Base-by-base conservation (phyloP, 2,113 vertebrate species). In the Phrynosoma platyrhinos region DNA sequence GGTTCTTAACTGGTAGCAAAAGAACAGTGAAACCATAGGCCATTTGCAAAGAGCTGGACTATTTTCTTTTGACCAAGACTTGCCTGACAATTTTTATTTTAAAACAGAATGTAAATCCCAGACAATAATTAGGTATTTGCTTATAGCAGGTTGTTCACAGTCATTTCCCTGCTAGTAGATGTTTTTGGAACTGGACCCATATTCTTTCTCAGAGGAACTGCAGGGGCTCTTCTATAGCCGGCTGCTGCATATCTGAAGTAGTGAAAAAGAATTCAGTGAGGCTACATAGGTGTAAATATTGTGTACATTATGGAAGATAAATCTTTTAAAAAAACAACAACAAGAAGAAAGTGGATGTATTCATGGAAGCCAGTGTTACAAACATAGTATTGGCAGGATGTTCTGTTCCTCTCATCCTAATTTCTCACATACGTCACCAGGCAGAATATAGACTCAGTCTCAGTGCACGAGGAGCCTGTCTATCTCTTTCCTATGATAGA, bases 381-480 rank as follows among this genome's bases (percentile, higher is more conserved):
- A 91, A 68, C 62, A 71, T 85, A 4, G 0, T 78, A 82, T 83
- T 0, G 0, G 87, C 90, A 86, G 92, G 87, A 86, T 92, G 94
- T 95, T 90, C 88, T 86, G 86, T 91, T 89, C 91, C 86, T 74
- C 93, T 87, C 82, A 83, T 75, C 69, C 87, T 92, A 92, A 86
- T 95, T 95, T 93, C 89, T 93, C 87, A 90, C 80, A 86, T 88
- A 94, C 69, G 30, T 94, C 90, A 91, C 87, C 80, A 85, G 80
- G 72, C 47, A 82, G 88, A 86, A 1, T 64, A 89, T 91, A 78
- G 92, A 88, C 83, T 86, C 85, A 55, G 68, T 94, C 93, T 90
- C 84, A 87, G 4, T 87, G 90, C 91, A 89, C 81, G 81, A 85
- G 58, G 81, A 85, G 58, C 88, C 82, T 90, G 84, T 91, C 89